A percentile compares a stretch with the other conserved stretches of the same genome.
phyloP scores from a whole-genome alignment of 2,888 invertebrate genomes.

The Scaptomyza polygonia region DNA sequence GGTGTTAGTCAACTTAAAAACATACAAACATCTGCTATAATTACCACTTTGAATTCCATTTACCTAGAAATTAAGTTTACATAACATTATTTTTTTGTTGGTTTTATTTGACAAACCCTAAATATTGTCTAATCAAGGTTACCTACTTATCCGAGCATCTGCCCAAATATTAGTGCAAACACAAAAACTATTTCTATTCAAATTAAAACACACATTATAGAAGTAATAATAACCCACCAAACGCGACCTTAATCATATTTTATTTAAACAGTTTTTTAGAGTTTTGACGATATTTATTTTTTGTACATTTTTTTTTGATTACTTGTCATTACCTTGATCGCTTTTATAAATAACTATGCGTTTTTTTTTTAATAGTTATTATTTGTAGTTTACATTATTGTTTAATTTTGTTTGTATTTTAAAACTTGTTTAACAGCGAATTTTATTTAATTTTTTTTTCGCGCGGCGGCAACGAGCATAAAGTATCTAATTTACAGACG shows the following conservation, averaged over 20 bases:
- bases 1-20: constrained; percentile 6
- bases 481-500: neutral
- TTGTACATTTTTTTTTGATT: constrained; percentile 38
- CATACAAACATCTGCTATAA: constrained; percentile 27
- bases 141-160: constrained; percentile 20
- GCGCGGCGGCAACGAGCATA: constrained; percentile 4
- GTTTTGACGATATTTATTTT: constrained; percentile 5
- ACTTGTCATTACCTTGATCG: constrained; percentile 69
- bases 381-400: constrained; percentile 26
- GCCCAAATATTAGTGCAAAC: constrained; percentile 14
- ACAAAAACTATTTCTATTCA: constrained; percentile 26
- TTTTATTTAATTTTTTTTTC: constrained; percentile 21
- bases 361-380: constrained; percentile 25
- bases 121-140: constrained; percentile 34
- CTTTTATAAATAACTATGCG: constrained; percentile 67
- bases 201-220: neutral
- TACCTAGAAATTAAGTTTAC: constrained; percentile 26
- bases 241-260: constrained; percentile 63
- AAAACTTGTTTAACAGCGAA: constrained; percentile 11
- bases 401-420: constrained; percentile 11
- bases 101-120: constrained; percentile 16
- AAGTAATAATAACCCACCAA: constrained; percentile 17
- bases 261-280: constrained; percentile 39
- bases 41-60: constrained; percentile 48
- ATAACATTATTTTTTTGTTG: constrained; percentile 1